Evolutionary conservation across 2,888 invertebrate genomes (phyloP), one percentile per base, ranked within the genome.

Genomic region (Drosophila sordidapex): DNA sequence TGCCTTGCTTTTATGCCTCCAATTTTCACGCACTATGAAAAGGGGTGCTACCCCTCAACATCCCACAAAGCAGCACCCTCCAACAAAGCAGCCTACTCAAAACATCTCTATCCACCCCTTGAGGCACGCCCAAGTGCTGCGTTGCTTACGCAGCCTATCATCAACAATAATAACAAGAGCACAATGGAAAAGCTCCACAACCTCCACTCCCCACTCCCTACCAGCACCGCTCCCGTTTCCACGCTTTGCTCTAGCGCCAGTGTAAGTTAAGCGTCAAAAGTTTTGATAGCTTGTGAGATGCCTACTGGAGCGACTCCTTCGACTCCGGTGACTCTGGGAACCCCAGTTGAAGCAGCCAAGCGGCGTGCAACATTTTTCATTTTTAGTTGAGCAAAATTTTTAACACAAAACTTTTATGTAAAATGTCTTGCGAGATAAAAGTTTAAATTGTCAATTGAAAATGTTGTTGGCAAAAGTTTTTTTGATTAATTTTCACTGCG

Each of bases 391-490:
- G 74, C 74, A 75, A 79, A 78, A 61, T 81, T 81, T 88, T 81
- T 75, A 89, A 87, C 89, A 80, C 84, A 89, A 87, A 84, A 87
- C 84, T 89, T 90, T 87, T 89, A 90, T 89, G 86, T 80, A 90
- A 91, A 90, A 87, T 82, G 88, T 90, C 88, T 85, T 90, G 74
- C 86, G 77, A 89, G 91, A 91, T 84, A 89, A 89, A 91, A 91
- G 91, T 92, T 91, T 91, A 91, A 91, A 91, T 91, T 91, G 92
- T 91, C 92, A 92, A 91, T 92, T 91, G 91, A 92, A 91, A 91
- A 92, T 91, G 91, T 91, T 91, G 92, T 91, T 92, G 89, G 86
- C 63, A 87, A 92, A 91, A 91, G 83, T 91, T 91, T 91, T 89
- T 91, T 92, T 91, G 91, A 92, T 91, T 91, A 91, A 91, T 91